phyloP scores from a whole-genome alignment of 2,797 vertebrate species.

The Rhyacichthys aspro region DNA sequence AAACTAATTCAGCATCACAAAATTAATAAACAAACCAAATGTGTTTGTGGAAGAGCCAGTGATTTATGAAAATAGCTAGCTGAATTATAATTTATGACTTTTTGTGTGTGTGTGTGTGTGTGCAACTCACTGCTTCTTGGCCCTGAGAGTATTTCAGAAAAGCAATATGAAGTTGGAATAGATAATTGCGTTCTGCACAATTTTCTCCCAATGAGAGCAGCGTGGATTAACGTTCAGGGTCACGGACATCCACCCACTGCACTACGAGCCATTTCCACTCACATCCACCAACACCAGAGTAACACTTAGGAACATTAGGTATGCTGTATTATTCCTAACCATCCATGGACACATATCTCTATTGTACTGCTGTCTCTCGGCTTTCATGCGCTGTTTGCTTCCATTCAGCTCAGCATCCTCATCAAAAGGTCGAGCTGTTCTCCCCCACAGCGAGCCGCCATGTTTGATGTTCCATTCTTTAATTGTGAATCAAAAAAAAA shows the following conservation, averaged over 20 bases:
- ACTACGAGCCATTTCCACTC: constrained; percentile 7
- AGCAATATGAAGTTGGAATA: constrained; percentile 16
- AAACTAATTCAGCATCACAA: no score
- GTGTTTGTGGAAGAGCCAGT: no score
- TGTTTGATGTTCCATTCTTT: constrained; percentile 60
- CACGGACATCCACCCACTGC: constrained; percentile 32
- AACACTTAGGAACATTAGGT: constrained; percentile 4
- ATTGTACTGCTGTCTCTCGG: constrained; percentile 23
- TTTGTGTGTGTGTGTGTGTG: no score
- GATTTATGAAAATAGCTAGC: no score
- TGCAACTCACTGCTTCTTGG: background rate
- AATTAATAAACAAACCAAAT: no score
- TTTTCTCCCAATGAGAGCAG: constrained; percentile 26
- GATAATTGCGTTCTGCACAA: constrained; percentile 25
- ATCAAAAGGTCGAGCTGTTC: constrained; percentile 62
- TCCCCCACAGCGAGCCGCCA: constrained; percentile 34
- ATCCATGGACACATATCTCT: constrained; percentile 14
- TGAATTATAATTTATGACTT: no score
- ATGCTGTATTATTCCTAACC: constrained; percentile 1
- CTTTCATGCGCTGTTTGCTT: constrained; percentile 48
- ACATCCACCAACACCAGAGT: constrained; percentile 22
- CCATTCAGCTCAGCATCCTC: constrained; percentile 46
- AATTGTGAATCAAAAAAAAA: constrained; percentile 42
- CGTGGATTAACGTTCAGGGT: constrained; percentile 37
- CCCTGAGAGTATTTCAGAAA: constrained; percentile 32